Percentiles rank a stretch among this genome's conserved stretches.
phyloP scores from a whole-genome alignment of 30 jellyfish, hydroid and myxozoan species.

The Aurelia aurita region DNA sequence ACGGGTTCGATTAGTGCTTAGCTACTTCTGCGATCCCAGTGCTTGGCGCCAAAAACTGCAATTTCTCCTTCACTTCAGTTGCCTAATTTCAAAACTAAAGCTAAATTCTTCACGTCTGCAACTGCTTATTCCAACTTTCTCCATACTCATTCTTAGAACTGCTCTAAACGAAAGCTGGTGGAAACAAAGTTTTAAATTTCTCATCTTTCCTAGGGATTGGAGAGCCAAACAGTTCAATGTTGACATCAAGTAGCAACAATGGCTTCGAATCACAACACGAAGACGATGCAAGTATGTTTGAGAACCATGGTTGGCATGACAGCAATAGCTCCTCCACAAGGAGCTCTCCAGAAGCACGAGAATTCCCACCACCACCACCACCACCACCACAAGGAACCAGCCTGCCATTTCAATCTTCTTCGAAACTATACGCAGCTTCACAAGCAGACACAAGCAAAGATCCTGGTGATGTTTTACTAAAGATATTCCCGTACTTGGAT shows the following conservation, averaged over 20 bases:
- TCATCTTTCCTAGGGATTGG: constrained; percentile 12
- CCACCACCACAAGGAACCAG: constrained; percentile 3
- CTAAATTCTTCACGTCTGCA: too few relatives aligned
- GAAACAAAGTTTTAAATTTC: too few relatives aligned
- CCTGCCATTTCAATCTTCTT: constrained; percentile 33
- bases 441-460: constrained; percentile 58
- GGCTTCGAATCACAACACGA: constrained; percentile 31
- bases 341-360: constrained; percentile 48
- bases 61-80: too few relatives aligned
- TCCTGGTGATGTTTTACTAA: constrained; percentile 68
- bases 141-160: too few relatives aligned
- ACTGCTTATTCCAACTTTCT: too few relatives aligned
- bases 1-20: too few relatives aligned
- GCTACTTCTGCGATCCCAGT: too few relatives aligned
- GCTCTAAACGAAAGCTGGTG: too few relatives aligned
- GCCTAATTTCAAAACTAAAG: too few relatives aligned
- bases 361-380: constrained; percentile 4
- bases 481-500: constrained; percentile 80
- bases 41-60: too few relatives aligned
- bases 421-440: constrained; percentile 19
- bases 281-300: constrained; percentile 17
- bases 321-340: constrained; percentile 42
- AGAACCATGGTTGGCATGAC: constrained; percentile 60
- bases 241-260: background rate
- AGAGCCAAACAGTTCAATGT: constrained; percentile 26